A percentile compares a stretch with the other conserved stretches of the same genome.
Evolutionary conservation across 2,888 invertebrate species (phyloP).

Genomic region (Agrochola lota): DNA sequence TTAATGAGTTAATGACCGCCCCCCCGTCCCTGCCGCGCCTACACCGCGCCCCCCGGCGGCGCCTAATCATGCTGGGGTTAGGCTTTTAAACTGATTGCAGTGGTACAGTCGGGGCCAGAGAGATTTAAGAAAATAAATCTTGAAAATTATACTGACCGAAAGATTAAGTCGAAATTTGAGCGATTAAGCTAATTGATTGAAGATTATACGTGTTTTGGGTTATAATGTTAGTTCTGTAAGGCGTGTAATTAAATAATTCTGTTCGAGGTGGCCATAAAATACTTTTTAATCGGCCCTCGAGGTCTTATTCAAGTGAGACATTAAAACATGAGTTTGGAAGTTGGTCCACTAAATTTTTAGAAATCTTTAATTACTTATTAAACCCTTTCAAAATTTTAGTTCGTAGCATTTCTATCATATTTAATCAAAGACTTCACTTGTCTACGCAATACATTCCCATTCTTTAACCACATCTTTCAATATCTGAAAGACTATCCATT

Average conservation of each 20-base stretch:
- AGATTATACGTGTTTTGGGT: conserved; percentile 48
- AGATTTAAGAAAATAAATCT: conserved; percentile 21
- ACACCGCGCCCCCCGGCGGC: conserved; percentile 53
- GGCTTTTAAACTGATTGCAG: conserved; percentile 80
- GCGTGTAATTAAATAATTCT: conserved; percentile 45
- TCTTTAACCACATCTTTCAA: not conserved
- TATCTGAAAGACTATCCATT: not conserved
- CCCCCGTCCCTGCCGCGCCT: conserved; percentile 54
- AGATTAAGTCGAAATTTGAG: conserved; percentile 41
- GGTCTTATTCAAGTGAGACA: conserved; percentile 20
- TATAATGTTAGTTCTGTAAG: conserved; percentile 33
- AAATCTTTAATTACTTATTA: conserved; percentile 1
- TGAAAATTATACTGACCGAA: conserved; percentile 31
- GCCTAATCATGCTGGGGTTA: conserved; percentile 75
- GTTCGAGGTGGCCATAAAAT: conserved; percentile 24
- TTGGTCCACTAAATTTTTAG: not conserved
- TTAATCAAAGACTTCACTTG: not conserved
- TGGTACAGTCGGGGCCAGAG: conserved; percentile 52
- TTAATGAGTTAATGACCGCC: conserved; percentile 75
- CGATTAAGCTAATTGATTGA: conserved; percentile 58
- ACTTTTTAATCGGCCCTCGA: conserved; percentile 40
- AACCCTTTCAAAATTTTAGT: not conserved
- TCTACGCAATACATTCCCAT: not conserved
- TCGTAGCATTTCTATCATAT: not conserved
- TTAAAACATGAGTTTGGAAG: conserved; percentile 1